Evolutionary conservation across 2,888 invertebrate species (phyloP).

Genomic region (Parnassius orleans): DNA sequence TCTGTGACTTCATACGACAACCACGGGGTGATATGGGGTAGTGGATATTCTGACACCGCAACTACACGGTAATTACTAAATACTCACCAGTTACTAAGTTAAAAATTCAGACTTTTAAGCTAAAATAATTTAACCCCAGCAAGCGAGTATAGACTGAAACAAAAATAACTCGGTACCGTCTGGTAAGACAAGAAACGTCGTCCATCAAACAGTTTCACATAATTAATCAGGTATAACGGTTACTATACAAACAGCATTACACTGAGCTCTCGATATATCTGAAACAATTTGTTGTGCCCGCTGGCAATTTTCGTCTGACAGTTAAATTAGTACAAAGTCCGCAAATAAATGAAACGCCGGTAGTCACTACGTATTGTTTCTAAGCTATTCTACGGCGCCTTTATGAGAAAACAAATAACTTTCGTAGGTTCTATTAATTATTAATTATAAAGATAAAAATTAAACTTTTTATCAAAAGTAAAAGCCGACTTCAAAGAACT

Average conservation of each 20-base stretch:
- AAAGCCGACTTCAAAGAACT: too few species aligned
- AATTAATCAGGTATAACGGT: constrained; percentile 35
- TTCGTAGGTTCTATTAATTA: too few species aligned
- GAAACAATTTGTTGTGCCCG: constrained; percentile 49
- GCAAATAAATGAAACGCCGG: constrained; percentile 53
- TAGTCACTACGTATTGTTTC: constrained; percentile 22
- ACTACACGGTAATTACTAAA: too few species aligned
- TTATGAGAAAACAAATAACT: too few species aligned
- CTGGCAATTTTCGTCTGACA: constrained; percentile 48
- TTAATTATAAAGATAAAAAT: too few species aligned
- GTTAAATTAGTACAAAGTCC: constrained; percentile 54
- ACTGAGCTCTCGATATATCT: constrained; percentile 33
- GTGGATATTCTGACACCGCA: too few species aligned
- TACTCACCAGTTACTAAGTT: too few species aligned
- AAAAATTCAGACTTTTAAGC: too few species aligned
- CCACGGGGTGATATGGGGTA: too few species aligned
- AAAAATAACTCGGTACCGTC: not conserved
- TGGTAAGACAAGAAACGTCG: not conserved
- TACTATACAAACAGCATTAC: constrained; percentile 25
- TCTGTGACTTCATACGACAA: too few species aligned
- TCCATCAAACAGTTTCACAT: constrained; percentile 19
- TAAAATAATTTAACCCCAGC: too few species aligned
- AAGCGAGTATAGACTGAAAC: not conserved
- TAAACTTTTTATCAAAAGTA: too few species aligned
- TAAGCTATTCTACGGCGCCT: not conserved